Evolutionary conservation across 2,888 invertebrate genomes (phyloP), one percentile per base, ranked within the genome.

Genomic region (Eupithecia vulgata): DNA sequence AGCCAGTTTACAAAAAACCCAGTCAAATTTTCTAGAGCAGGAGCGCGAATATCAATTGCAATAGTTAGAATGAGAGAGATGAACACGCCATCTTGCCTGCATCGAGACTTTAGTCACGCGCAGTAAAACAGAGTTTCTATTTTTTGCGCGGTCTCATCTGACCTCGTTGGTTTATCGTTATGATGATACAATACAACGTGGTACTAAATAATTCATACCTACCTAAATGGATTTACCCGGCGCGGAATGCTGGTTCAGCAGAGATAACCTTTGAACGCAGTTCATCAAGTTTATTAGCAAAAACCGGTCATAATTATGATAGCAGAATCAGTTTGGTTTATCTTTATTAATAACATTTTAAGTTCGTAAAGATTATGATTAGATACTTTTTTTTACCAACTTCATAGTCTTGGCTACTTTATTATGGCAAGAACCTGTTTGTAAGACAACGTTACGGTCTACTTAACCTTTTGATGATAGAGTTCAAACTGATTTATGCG

Each of bases 81-180:
- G 80, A 83, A 81, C 84, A 85, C 92, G 93, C 90, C 90, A 91
- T 93, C 88, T 92, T 92, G 91, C 87, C 87, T 90, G 91, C 90
- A 91, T 88, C 57, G 48, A 87, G 87, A 88, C 85, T 93, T 91
- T 90, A 90, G 92, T 93, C 93, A 93, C 93, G 93, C 92, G 90
- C 91, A 88, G 87, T 88, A 87, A 89, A 89, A 85, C 90, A 88
- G 88, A 89, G 91, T 93, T 93, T 92, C 92, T 91, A 94, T 92
- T 93, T 94, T 92, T 94, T 94, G 92, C 90, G 87, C 88, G 89
- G 83, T 91, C 90, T 90, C 87, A 88, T 88, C 90, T 93, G 93
- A 93, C 93, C 93, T 93, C 93, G 91, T 91, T 90, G 89, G 87
- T 92, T 92, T 93, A 94, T 94, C 93, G 91, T 92, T 94, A 93